Conservation (phyloP, 2,888 invertebrate species). For the Tipula confusa region DNA sequence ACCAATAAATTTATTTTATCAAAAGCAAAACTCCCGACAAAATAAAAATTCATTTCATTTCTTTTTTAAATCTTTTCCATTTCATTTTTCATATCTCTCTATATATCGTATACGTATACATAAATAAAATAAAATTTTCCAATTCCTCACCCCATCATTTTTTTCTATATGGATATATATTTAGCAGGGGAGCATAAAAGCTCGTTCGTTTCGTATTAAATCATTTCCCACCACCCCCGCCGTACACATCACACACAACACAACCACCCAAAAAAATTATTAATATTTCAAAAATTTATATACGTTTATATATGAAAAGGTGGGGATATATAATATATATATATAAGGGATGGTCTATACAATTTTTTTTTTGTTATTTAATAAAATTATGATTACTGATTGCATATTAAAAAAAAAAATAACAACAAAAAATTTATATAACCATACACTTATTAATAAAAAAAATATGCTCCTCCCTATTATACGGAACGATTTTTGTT, state of each 20-base stretch:
- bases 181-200: not conserved
- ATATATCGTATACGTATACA: not conserved
- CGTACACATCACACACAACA: not conserved
- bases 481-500: not conserved
- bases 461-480: constrained; percentile 1
- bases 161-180: too few relatives aligned
- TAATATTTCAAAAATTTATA: not conserved
- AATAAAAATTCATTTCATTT: constrained; percentile 21
- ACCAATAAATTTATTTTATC: not conserved
- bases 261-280: not conserved
- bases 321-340: not conserved
- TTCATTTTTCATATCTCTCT: not conserved
- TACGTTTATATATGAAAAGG: not conserved
- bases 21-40: not conserved
- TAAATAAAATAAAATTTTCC: not conserved
- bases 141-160: not conserved
- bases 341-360: not conserved
- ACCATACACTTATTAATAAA: not conserved
- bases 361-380: not conserved
- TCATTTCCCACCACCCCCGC: not conserved
- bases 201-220: not conserved
- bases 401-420: constrained; percentile 1
- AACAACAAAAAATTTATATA: not conserved
- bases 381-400: constrained; percentile 25
- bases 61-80: not conserved